Base-by-base conservation (phyloP, 2,888 invertebrate genomes). In the Tuberolachnus salignus region DNA sequence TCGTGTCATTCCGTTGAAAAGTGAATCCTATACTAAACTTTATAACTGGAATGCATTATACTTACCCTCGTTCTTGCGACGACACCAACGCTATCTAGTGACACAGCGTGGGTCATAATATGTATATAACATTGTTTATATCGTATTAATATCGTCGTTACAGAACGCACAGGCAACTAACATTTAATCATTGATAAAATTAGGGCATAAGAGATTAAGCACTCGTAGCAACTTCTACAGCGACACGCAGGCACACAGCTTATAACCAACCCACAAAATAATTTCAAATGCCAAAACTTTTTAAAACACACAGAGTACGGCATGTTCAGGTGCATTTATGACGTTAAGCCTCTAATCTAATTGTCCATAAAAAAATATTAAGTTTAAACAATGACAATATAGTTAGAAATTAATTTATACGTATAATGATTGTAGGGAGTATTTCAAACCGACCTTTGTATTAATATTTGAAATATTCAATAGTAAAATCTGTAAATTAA, bases 1-100 rank as follows among this genome's bases (percentile, higher is more conserved):
- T 6, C 34, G 34, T 34, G 3, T 61, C 61, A 34, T 19, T 42
- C 67, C 11, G 78, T 34, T 61, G 57, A 69, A 67, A 69, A 34
- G 78, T 69, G 34, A 57, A 69, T 59, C 69, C 14, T 78, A 67
- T 23, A 78, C 78, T 78, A 34, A 69, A 78, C 78, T 59, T 49
- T 51, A 34, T 49, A 61, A 59, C 59, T 69, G 67, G 67, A 59
- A 19, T 69, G 67, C 57, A 21, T 67, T 51, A 16, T 19, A 55
- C 13, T 26, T 61, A 67, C 78, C 69, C 67, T 59, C 69, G 11
- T 44, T 21, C 23, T 44, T 13, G 44, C 14, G 14, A 59, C 66
- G 59, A 78, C 34, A 11, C 49, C 11, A 16, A 59, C 78, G 78
- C 78, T 69, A 78, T 78, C 78, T 78, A 59, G 59, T 73, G 42